Evolutionary conservation across 2,113 vertebrate species (phyloP).

Genomic region (Cisticola juncidis): DNA sequence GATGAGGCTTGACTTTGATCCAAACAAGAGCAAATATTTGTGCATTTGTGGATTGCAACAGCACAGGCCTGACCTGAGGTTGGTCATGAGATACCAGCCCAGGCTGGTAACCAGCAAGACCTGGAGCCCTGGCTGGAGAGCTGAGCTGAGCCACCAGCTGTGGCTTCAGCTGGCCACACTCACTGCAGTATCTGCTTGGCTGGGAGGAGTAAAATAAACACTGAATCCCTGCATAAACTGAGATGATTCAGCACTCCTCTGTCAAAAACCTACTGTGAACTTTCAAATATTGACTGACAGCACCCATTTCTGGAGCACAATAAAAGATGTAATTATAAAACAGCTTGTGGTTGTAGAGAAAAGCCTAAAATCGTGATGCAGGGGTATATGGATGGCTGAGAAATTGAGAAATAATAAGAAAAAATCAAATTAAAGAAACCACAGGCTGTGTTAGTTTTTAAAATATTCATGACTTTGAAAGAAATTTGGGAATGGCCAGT

Average conservation of each 20-base stretch:
- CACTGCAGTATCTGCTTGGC: neutral
- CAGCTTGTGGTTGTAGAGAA: neutral
- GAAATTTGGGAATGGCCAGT: neutral
- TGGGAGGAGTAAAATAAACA: neutral
- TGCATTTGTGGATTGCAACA: neutral
- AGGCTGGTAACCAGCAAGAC: neutral
- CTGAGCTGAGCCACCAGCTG: neutral
- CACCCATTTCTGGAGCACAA: neutral
- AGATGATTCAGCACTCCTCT: neutral
- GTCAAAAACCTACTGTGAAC: neutral
- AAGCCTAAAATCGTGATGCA: neutral
- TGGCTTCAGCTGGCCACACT: neutral
- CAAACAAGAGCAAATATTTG: rapidly evolving
- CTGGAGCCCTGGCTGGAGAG: rapidly evolving
- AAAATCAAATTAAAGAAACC: neutral
- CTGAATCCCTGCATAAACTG: neutral
- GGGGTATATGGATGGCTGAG: neutral
- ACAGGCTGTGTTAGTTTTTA: neutral
- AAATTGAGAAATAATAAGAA: neutral
- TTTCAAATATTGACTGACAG: neutral
- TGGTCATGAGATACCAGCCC: neutral
- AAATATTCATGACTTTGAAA: neutral
- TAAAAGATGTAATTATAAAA: neutral
- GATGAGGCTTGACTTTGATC: neutral
- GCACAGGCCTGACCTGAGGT: neutral